Evolutionary conservation across 1,140 invertebrate genomes (phyloP), one percentile per base, ranked within the genome.

Genomic region (Drosophila kohkoa): DNA sequence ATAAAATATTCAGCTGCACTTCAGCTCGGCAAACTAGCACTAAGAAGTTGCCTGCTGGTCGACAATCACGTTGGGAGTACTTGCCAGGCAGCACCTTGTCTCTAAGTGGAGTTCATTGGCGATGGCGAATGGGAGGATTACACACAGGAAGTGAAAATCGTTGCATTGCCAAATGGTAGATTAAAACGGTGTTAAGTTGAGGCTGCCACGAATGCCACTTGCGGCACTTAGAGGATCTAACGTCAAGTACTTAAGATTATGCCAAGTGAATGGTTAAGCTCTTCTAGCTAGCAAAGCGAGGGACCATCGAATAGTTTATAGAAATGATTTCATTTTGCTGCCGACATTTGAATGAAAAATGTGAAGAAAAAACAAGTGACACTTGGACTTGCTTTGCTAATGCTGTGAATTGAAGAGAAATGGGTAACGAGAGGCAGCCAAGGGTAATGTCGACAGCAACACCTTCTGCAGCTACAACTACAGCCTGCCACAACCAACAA

Each of bases 1-100:
- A 87, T 87, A 87, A 87, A 87, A 87, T 88, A 87, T 87, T 87
- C 83, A 87, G 80, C 77, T 83, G 83, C 83, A 87, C 83, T 87
- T 87, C 75, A 80, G 69, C 69, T 77, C 75, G 51, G 64, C 80
- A 88, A 88, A 80, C 83, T 78, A 85, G 69, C 85, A 77, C 80
- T 88, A 87, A 88, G 82, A 87, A 88, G 83, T 87, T 83, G 81
- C 81, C 65, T 87, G 78, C 55, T 41, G 43, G 77, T 46, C 46
- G 20, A 79, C 79, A 87, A 87, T 87, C 79, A 87, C 74, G 82
- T 80, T 88, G 43, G 38, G 38, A 68, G 65, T 73, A 77, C 88
- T 88, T 82, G 68, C 79, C 76, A 66, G 74, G 58, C 67, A 68
- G 58, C 77, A 81, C 79, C 73, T 79, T 71, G 64, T 72, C 46